Evolutionary conservation across 2,797 vertebrate genomes (phyloP).

Genomic region (Eutrigla gurnardus): DNA sequence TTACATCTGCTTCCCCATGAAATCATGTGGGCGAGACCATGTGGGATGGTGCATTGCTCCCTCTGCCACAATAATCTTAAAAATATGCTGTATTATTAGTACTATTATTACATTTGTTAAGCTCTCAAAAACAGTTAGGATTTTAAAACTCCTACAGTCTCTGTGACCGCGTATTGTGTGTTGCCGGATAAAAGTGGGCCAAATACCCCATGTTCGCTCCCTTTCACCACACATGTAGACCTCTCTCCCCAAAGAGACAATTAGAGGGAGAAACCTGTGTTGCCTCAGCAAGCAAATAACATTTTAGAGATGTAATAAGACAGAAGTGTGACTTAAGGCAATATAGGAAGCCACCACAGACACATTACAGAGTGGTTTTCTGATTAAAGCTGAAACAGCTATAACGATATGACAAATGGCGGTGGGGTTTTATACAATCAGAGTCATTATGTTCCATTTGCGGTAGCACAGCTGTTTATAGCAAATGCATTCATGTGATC

Average conservation of each 20-base stretch:
- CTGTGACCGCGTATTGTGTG: conserved; percentile 32
- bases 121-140: neutral
- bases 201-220: conserved; percentile 53
- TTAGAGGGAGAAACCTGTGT: conserved; percentile 73
- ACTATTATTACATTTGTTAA: too few species aligned
- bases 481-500: conserved; percentile 25
- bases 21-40: neutral
- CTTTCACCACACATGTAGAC: conserved; percentile 50
- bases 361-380: conserved; percentile 34
- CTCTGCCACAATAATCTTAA: neutral
- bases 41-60: neutral
- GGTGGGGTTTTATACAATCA: conserved; percentile 30
- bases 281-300: conserved; percentile 65
- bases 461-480: conserved; percentile 33
- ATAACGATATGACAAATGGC: conserved; percentile 58
- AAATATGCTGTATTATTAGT: neutral
- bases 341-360: conserved; percentile 48
- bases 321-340: conserved; percentile 65
- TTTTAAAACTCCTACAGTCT: conserved; percentile 2
- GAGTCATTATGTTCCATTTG: conserved; percentile 44
- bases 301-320: conserved; percentile 66
- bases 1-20: neutral
- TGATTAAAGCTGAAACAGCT: conserved; percentile 59
- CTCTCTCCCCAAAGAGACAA: conserved; percentile 74
- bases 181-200: conserved; percentile 61